phyloP scores from a whole-genome alignment of 2,113 vertebrate species.

The Collichthys lucidus region DNA sequence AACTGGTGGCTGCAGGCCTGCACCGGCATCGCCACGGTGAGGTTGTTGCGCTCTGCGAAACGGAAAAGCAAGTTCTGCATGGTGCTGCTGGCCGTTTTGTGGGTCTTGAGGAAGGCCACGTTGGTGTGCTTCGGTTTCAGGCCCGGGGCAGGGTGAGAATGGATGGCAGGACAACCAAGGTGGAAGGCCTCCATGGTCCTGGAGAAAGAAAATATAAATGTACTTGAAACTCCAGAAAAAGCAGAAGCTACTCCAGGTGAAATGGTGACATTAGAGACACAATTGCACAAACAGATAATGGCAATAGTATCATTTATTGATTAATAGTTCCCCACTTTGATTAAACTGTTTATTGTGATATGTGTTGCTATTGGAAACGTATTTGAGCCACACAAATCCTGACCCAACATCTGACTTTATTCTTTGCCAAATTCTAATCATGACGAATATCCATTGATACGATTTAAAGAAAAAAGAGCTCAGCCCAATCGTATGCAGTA shows the following conservation, averaged over 20 bases:
- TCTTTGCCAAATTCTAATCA: background rate
- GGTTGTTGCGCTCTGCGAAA: constrained; percentile 89
- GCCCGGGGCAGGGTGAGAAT: constrained; percentile 43
- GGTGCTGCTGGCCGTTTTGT: constrained; percentile 91
- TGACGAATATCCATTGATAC: background rate
- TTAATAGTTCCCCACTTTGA: no score
- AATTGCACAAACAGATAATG: constrained; percentile 8
- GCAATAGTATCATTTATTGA: background rate
- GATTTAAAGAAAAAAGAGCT: background rate
- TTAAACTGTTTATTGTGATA: background rate
- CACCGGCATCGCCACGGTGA: constrained; percentile 88
- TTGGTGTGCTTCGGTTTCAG: constrained; percentile 85
- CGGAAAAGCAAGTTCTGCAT: constrained; percentile 93
- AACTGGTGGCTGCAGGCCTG: constrained; percentile 88
- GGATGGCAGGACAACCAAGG: constrained; percentile 69
- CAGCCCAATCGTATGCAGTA: background rate
- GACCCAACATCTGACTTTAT: background rate
- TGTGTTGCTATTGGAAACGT: background rate
- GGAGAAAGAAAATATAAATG: constrained; percentile 4
- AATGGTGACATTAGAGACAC: constrained; percentile 3
- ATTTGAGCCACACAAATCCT: background rate
- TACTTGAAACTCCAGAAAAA: constrained; percentile 26
- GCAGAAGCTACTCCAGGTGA: background rate
- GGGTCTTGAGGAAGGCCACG: constrained; percentile 91
- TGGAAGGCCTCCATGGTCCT: constrained; percentile 84